These are phyloP conservation scores for Garra rufa DNA, from an alignment of 2,113 vertebrate genomes.

Conservation along the genomic window DNA sequence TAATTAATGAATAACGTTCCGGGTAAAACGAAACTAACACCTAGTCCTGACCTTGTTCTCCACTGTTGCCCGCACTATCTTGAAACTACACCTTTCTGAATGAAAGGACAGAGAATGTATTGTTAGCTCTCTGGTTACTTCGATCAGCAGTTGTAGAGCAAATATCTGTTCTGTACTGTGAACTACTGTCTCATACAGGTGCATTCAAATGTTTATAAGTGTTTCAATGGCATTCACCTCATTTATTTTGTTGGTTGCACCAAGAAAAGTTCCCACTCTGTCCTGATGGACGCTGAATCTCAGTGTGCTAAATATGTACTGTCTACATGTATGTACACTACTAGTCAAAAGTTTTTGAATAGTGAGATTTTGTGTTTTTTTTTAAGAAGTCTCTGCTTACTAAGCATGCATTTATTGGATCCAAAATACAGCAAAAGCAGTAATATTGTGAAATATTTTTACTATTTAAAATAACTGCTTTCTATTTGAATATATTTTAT, in stretches of 20 bases:
- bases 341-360: too few relatives aligned
- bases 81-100: neutral
- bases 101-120: conserved; percentile 1
- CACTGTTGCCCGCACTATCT: neutral
- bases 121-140: conserved; percentile 7
- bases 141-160: neutral
- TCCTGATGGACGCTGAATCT: neutral
- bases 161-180: neutral
- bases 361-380: too few relatives aligned
- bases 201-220: neutral
- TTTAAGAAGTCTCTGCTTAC: too few relatives aligned
- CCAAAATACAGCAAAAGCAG: too few relatives aligned
- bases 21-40: neutral
- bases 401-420: too few relatives aligned
- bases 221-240: neutral
- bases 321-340: too few relatives aligned
- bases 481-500: too few relatives aligned
- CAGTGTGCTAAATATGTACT: neutral
- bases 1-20: neutral
- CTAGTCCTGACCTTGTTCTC: neutral
- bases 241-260: neutral
- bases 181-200: neutral
- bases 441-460: too few relatives aligned
- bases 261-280: neutral
- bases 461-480: too few relatives aligned